Base-by-base conservation (phyloP, 2,797 vertebrate genomes). In the Odontamblyopus rebecca region DNA sequence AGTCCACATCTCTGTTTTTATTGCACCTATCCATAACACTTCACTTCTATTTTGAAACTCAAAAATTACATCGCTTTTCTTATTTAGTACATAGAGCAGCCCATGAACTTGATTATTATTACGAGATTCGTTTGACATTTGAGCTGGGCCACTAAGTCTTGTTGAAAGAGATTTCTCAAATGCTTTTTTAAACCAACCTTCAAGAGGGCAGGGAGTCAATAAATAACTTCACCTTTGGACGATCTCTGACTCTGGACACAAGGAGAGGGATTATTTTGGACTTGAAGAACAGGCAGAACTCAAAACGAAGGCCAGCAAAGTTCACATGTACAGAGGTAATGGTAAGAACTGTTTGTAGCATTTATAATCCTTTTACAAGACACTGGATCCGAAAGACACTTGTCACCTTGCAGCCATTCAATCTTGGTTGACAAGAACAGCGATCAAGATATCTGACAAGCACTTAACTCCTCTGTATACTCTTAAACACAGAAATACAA, bases 371-470 rank as follows among this genome's bases (percentile, higher is more conserved):
- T 54, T 65, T 76, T 72, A 74, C 67, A 51, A 51, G 44, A 80
- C 57, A 61, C 30, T 27, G 51, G 48, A 68, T 84, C 77, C 69
- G 61, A 59, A 61, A 82, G 81, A 86, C 79, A 77, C 81, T 85
- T 83, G 83, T 87, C 88, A 79, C 82, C 75, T 72, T 7, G 84
- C 76, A 71, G 68, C 70, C 79, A 89, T 89, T 88, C 85, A 90
- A 89, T 85, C 77, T 89, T 79, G 88, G 89, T 90, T 86, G 89
- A 90, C 87, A 83, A 82, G 78, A 8, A 11, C 61, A 41, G 61
- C 5, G 4, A 41, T 23, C 38, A 63, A 44, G 35, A 63, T 7
- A 23, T 23, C 35, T 11, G 13, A 63, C 38, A 61, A 61, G 30
- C 30, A 1, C 6, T 15, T 32, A 9, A 16, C 16, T n/a, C 16